These are phyloP conservation scores for Euphonia xanthogaster DNA, from an alignment of 2,797 vertebrate species.

Conservation along the genomic window DNA sequence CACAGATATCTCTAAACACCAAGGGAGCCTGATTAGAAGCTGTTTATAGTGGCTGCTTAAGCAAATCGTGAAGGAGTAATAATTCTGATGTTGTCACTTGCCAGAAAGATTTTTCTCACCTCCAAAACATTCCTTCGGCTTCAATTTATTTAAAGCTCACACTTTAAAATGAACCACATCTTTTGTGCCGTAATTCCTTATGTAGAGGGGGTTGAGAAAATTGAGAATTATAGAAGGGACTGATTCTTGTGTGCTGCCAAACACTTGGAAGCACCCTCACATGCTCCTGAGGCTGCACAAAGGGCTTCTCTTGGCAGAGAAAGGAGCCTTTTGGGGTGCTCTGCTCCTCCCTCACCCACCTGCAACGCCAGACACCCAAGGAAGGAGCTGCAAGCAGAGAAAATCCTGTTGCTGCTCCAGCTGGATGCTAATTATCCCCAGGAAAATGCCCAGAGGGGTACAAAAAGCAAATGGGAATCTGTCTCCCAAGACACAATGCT, in stretches of 20 bases:
- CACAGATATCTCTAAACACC: background rate
- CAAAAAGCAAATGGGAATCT: background rate
- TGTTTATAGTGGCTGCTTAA: slow-evolving; percentile 38
- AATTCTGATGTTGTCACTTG: background rate
- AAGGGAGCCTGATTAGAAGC: slow-evolving; percentile 42
- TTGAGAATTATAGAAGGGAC: rapidly evolving
- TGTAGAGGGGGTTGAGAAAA: background rate
- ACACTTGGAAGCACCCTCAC: background rate
- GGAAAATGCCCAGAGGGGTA: background rate
- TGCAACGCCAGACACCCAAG: background rate
- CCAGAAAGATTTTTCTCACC: background rate
- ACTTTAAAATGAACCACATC: background rate
- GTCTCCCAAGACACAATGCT: background rate
- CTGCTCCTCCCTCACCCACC: background rate
- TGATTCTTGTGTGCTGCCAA: background rate
- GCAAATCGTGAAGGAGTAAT: slow-evolving; percentile 7
- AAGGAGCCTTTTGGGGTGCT: background rate
- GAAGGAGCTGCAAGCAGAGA: background rate
- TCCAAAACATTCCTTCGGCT: background rate
- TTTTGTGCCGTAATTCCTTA: background rate
- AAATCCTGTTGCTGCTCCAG: background rate
- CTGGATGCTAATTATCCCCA: background rate
- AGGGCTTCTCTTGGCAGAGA: background rate
- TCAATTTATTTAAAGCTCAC: background rate
- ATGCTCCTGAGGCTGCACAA: rapidly evolving